Conservation (phyloP, 2,888 invertebrate species). For the Euproctis similis region DNA sequence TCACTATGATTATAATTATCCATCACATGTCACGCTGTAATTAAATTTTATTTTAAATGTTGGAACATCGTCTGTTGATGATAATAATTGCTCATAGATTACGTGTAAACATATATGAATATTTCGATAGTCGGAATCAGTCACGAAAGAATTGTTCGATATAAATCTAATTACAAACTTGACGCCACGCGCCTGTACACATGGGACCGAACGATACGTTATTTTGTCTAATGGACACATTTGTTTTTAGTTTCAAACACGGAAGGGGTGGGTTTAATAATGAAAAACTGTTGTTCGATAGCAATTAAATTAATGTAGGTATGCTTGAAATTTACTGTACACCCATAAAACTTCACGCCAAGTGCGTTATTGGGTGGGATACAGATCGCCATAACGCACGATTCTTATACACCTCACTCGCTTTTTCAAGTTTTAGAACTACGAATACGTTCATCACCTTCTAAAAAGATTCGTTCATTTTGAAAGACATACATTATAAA, state of each 20-base stretch:
- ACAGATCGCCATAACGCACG: too few relatives aligned
- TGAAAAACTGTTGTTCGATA: not conserved
- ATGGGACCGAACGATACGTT: conserved; percentile 48
- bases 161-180: conserved; percentile 69
- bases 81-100: conserved; percentile 25
- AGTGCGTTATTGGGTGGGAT: too few relatives aligned
- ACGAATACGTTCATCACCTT: too few relatives aligned
- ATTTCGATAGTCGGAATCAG: conserved; percentile 46
- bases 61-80: conserved; percentile 39
- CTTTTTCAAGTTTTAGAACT: too few relatives aligned
- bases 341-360: too few relatives aligned
- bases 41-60: conserved; percentile 13
- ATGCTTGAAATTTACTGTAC: too few relatives aligned
- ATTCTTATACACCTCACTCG: too few relatives aligned
- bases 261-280: conserved; percentile 32
- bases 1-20: too few relatives aligned
- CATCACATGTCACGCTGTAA: conserved; percentile 10
- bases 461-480: too few relatives aligned
- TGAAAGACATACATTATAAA: too few relatives aligned
- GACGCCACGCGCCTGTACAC: conserved; percentile 52
- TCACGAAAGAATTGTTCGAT: conserved; percentile 55
- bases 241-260: conserved; percentile 41
- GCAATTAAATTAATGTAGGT: not conserved
- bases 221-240: conserved; percentile 52
- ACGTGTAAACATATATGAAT: conserved; percentile 27